Evolutionary conservation across 37 sponge, comb jelly and placozoan species (phyloP), one percentile per base, ranked within the genome.

Genomic region (Ianthella basta): DNA sequence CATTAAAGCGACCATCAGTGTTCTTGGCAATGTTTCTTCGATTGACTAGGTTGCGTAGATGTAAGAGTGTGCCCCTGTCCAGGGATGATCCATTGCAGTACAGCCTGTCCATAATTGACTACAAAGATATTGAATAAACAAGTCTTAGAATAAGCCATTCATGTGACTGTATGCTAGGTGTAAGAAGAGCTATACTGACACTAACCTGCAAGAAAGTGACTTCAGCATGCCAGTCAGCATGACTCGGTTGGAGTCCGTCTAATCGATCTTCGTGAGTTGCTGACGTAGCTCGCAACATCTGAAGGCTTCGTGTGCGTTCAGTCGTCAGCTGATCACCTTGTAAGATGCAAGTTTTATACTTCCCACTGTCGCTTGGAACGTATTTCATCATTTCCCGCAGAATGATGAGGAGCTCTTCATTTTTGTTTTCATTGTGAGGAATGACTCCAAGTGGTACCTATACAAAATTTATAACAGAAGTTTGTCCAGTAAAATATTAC

Each of bases 11-110:
- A 0, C 78, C 66, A 0, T 55, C n/a, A 0, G 74, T 30, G 13
- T 87, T 79, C 27, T 21, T 38, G 23, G 50, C 55, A 38, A 82
- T 66, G 24, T 82, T 87, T 60, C 78, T 38, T 57, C 83, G 29
- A 36, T 87, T 82, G 37, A 87, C 80, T 0, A 87, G 24, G 44
- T 87, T 87, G 0, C 82, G 15, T 23, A 87, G 68, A 36, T 87
- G 87, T 0, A 68, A 0, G 1, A 87, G 57, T 12, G 82, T 81
- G 0, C 87, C 87, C 38, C 73, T 60, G 20, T 87, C 87, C 15
- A 24, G 14, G 59, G 41, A 66, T 21, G 72, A 67, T 0, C 82
- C 82, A 55, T 30, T 14, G 30, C 70, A 56, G 60, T 87, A 87
- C 12, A 87, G 20, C 2, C 87, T 0, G 30, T 80, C 27, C 29